A percentile compares a stretch with the other conserved stretches of the same genome.
Conservation (phyloP, 2,888 invertebrate species). For the Silvanus unidentatus region DNA sequence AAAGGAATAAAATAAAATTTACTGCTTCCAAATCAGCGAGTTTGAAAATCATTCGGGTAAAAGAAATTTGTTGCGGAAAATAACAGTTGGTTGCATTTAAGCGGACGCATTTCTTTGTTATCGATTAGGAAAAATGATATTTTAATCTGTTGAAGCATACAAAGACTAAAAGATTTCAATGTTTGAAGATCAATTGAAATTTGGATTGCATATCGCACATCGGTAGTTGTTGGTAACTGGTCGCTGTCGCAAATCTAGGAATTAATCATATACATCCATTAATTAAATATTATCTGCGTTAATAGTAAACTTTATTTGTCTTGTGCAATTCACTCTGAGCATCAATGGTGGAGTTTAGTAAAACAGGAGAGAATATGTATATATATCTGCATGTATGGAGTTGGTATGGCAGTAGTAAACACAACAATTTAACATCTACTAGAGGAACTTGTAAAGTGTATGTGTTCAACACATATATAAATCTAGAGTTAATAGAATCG, state of each 20-base stretch:
- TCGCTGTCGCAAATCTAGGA: no score
- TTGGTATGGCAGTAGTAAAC: conserved; percentile 9
- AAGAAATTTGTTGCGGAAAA: conserved; percentile 31
- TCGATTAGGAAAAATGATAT: conserved; percentile 12
- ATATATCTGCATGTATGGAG: not conserved
- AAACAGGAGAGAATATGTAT: not conserved
- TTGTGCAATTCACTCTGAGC: conserved; percentile 4
- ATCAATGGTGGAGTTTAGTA: conserved; percentile 2
- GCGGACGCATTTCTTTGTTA: conserved; percentile 17
- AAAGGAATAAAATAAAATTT: conserved; percentile 38
- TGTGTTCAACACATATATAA: conserved; percentile 38
- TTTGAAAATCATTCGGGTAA: conserved; percentile 30
- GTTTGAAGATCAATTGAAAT: no score
- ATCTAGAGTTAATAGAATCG: conserved; percentile 44
- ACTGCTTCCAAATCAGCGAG: conserved; percentile 36
- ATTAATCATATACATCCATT: no score
- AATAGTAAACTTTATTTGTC: conserved; percentile 5
- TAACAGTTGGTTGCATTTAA: conserved; percentile 30
- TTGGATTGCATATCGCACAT: no score
- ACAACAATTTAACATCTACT: conserved; percentile 27
- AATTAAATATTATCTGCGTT: conserved; percentile 1
- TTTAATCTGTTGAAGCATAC: no score
- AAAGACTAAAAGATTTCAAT: no score
- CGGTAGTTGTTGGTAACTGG: no score
- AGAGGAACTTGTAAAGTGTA: conserved; percentile 29